phyloP scores from a whole-genome alignment of 2,888 invertebrate genomes.

The Odiellus spinosus region DNA sequence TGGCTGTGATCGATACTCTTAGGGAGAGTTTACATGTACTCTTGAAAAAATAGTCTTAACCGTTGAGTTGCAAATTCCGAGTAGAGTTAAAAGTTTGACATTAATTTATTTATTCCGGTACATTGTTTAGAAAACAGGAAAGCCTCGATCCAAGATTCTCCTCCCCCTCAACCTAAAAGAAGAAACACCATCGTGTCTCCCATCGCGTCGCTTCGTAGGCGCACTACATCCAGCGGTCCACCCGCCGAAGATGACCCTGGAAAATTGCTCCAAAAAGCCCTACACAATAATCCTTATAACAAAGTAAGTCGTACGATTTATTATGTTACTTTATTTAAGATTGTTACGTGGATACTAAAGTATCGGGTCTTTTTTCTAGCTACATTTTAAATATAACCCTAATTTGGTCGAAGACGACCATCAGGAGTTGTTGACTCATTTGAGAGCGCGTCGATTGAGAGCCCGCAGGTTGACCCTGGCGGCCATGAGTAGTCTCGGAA shows the following conservation, averaged over 20 bases:
- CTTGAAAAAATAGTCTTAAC: too few relatives aligned
- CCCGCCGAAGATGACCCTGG: slow-evolving; percentile 10
- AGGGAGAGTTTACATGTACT: too few relatives aligned
- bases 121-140: too few relatives aligned
- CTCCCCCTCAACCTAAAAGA: too few relatives aligned
- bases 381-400: slow-evolving; percentile 24
- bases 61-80: too few relatives aligned
- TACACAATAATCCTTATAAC: slow-evolving; percentile 22
- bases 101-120: too few relatives aligned
- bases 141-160: too few relatives aligned
- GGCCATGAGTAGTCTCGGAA: slow-evolving; percentile 16
- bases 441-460: slow-evolving; percentile 21
- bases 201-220: too few relatives aligned
- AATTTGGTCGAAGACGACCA: slow-evolving; percentile 23
- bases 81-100: too few relatives aligned
- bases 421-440: slow-evolving; percentile 21
- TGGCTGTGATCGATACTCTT: too few relatives aligned
- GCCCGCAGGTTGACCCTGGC: slow-evolving; percentile 22
- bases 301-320: slow-evolving; percentile 21
- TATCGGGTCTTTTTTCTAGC: slow-evolving; percentile 13
- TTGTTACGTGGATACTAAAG: neutral
- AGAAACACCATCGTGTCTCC: too few relatives aligned
- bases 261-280: slow-evolving; percentile 19
- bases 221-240: too few relatives aligned
- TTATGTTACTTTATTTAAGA: neutral